phyloP scores from a whole-genome alignment of 2,113 vertebrate genomes.

The Motacilla alba region DNA sequence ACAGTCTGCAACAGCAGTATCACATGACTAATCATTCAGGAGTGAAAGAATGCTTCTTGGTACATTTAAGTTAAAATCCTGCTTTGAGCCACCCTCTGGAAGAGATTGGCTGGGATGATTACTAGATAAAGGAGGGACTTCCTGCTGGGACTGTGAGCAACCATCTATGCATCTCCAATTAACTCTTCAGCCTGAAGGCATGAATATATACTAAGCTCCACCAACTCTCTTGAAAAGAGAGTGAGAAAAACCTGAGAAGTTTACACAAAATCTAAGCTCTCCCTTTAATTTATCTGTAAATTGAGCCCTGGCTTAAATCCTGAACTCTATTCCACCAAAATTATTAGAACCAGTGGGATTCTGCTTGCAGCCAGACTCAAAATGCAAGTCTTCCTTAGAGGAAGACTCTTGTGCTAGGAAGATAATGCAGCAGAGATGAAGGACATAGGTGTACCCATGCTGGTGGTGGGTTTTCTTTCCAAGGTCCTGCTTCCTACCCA shows the following conservation, averaged over 20 bases:
- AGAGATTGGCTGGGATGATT: neutral
- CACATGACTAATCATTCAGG: neutral
- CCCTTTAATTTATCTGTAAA: neutral
- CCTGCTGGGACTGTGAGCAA: neutral
- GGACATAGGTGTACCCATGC: no score
- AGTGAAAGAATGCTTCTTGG: neutral
- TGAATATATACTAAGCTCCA: neutral
- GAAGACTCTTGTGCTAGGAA: neutral
- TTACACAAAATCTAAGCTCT: neutral
- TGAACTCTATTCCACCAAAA: neutral
- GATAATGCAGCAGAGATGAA: neutral
- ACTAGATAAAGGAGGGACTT: neutral
- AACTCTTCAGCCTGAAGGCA: neutral
- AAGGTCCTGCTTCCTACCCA: neutral
- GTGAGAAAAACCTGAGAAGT: neutral
- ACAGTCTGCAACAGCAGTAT: neutral
- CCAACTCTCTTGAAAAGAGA: neutral
- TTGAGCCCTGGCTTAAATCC: accelerated
- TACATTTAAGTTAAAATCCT: neutral
- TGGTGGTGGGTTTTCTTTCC: accelerated
- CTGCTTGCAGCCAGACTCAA: neutral
- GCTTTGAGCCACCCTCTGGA: neutral
- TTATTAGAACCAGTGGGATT: neutral
- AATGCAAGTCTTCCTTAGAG: neutral
- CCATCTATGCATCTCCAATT: neutral